Evolutionary conservation across 2,888 invertebrate species (phyloP).

Genomic region (Sympetrum striolatum): DNA sequence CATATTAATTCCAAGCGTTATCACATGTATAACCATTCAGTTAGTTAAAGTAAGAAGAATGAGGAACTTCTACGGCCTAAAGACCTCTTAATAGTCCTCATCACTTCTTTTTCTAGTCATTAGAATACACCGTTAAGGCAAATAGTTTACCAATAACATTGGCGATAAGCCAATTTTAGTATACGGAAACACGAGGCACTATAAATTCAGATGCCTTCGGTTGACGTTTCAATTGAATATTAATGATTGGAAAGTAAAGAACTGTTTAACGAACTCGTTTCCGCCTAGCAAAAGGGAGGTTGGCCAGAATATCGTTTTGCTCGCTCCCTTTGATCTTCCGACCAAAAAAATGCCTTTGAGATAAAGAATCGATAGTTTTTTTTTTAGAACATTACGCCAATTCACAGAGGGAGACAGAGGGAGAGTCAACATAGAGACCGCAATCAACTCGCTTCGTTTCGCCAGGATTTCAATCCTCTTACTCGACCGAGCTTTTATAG

Average conservation of each 20-base stretch:
- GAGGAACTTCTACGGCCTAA: too few relatives aligned
- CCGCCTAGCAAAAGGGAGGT: background rate
- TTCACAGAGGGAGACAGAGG: background rate
- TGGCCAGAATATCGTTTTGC: background rate
- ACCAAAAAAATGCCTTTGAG: background rate
- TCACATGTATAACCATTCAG: too few relatives aligned
- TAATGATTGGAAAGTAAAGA: background rate
- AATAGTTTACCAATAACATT: too few relatives aligned
- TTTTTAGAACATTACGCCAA: background rate
- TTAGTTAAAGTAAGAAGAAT: too few relatives aligned
- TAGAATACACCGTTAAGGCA: too few relatives aligned
- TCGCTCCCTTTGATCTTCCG: background rate
- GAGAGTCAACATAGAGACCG: background rate
- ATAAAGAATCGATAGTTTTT: background rate
- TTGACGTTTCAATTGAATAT: background rate
- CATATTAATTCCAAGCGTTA: too few relatives aligned
- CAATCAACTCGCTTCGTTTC: background rate
- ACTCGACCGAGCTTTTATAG: background rate
- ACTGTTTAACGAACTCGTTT: background rate
- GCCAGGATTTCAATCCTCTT: background rate
- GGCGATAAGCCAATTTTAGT: too few relatives aligned
- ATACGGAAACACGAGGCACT: too few relatives aligned
- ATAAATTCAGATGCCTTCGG: background rate
- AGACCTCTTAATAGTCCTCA: too few relatives aligned
- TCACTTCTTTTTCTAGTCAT: too few relatives aligned